Conservation (phyloP, 64 coral and sea anemone species). For the Porites lutea region DNA sequence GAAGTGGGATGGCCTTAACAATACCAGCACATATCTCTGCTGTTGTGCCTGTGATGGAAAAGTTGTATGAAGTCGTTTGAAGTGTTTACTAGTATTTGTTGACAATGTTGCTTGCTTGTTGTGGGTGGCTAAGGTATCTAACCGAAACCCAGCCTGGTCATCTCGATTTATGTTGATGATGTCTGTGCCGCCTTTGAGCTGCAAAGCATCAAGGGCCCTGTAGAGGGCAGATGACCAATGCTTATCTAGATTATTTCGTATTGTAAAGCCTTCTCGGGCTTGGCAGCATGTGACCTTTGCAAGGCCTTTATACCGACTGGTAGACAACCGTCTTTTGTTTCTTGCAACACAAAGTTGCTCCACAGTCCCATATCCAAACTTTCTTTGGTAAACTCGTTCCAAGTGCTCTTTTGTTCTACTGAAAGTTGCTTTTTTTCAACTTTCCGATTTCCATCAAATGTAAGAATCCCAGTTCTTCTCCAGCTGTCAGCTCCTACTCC, state of each 20-base stretch:
- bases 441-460: constrained; percentile 59
- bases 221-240: constrained; percentile 64
- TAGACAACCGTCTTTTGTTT: constrained; percentile 46
- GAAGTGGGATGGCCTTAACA: constrained; percentile 48
- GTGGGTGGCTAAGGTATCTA: constrained; percentile 66
- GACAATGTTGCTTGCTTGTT: constrained; percentile 44
- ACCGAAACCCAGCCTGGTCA: constrained; percentile 82
- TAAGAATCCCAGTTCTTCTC: constrained; percentile 53
- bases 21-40: constrained; percentile 50
- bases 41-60: constrained; percentile 14
- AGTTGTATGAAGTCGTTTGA: constrained; percentile 74
- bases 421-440: constrained; percentile 55
- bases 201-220: constrained; percentile 28
- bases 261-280: constrained; percentile 57
- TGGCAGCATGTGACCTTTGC: constrained; percentile 49
- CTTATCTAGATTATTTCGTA: constrained; percentile 55
- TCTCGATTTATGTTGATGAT: constrained; percentile 48
- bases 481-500: constrained; percentile 61
- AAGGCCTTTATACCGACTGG: constrained; percentile 45
- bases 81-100: constrained; percentile 66
- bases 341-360: constrained; percentile 54
- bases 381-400: constrained; percentile 39
- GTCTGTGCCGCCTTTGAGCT: constrained; percentile 46
- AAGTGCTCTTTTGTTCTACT: constrained; percentile 53
- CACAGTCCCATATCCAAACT: constrained; percentile 60